Percentiles rank a stretch among this genome's conserved stretches.
Evolutionary conservation across 1,140 invertebrate species (phyloP).

Genomic region (Druon quercuslanigerum): DNA sequence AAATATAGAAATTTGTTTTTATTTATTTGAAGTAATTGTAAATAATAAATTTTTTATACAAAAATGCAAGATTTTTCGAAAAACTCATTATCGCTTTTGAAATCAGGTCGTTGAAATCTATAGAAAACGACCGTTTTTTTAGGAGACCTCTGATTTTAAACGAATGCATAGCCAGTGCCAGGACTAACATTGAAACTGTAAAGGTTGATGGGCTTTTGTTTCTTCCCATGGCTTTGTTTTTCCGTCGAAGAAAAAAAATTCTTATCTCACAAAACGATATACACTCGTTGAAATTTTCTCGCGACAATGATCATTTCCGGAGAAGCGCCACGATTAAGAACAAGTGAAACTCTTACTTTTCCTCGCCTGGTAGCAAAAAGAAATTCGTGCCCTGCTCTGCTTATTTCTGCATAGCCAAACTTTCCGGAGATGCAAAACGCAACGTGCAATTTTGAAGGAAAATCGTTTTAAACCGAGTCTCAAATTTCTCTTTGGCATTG

Average conservation of each 20-base stretch:
- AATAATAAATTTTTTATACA: too few relatives aligned
- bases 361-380: constrained; percentile 40
- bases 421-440: constrained; percentile 42
- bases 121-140: too few relatives aligned
- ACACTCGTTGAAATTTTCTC: neutral
- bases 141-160: too few relatives aligned
- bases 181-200: neutral
- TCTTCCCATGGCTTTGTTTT: neutral
- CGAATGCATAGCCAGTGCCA: too few relatives aligned
- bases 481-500: constrained; percentile 50
- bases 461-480: constrained; percentile 42
- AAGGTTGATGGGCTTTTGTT: neutral
- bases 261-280: neutral
- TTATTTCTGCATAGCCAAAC: constrained; percentile 42
- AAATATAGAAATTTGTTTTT: too few relatives aligned
- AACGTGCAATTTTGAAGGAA: constrained; percentile 43
- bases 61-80: too few relatives aligned
- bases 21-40: too few relatives aligned
- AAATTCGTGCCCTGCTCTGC: constrained; percentile 47
- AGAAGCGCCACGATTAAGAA: neutral
- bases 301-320: neutral
- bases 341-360: constrained; percentile 39
- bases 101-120: too few relatives aligned
- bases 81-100: too few relatives aligned
- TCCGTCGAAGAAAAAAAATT: neutral